phyloP scores from a whole-genome alignment of 2,113 vertebrate species.

The Clarias macrocephalus region DNA sequence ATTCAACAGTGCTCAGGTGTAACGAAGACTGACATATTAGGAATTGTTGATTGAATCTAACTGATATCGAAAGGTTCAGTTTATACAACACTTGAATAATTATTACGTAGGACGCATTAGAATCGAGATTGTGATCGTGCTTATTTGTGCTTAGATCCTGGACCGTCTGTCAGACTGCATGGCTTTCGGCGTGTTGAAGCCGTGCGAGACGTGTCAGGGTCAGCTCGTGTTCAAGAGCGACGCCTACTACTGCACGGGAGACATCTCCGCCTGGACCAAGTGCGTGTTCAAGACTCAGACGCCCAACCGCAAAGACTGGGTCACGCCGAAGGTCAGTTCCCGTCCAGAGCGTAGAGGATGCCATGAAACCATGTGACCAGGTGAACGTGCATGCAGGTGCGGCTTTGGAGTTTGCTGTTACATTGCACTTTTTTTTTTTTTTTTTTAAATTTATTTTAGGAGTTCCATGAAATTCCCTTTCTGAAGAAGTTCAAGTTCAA shows the following conservation, averaged over 20 bases:
- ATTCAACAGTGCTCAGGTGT: background rate
- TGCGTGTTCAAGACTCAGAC: slow-evolving; percentile 86
- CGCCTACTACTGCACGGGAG: slow-evolving; percentile 87
- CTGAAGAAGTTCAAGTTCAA: slow-evolving; percentile 96
- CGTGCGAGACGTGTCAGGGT: slow-evolving; percentile 84
- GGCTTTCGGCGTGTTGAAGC: slow-evolving; percentile 86
- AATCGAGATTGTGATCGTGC: background rate
- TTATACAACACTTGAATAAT: too few relatives aligned
- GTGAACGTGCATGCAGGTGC: background rate
- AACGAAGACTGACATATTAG: background rate
- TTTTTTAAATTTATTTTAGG: slow-evolving; percentile 65
- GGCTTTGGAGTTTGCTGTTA: background rate
- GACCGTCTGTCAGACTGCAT: slow-evolving; percentile 90
- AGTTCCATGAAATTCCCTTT: slow-evolving; percentile 88
- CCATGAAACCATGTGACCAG: background rate
- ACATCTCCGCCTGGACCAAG: slow-evolving; percentile 97
- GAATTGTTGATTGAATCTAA: too few relatives aligned
- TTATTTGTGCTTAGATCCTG: slow-evolving; percentile 75
- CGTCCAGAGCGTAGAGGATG: background rate
- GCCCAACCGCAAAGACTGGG: slow-evolving; percentile 86
- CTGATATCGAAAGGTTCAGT: too few relatives aligned
- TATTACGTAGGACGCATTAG: too few relatives aligned
- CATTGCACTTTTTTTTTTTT: background rate
- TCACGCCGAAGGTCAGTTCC: slow-evolving; percentile 84
- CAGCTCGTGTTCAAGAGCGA: slow-evolving; percentile 93